Evolutionary conservation across 2,888 invertebrate genomes (phyloP).

Genomic region (Drosophila bunnanda): DNA sequence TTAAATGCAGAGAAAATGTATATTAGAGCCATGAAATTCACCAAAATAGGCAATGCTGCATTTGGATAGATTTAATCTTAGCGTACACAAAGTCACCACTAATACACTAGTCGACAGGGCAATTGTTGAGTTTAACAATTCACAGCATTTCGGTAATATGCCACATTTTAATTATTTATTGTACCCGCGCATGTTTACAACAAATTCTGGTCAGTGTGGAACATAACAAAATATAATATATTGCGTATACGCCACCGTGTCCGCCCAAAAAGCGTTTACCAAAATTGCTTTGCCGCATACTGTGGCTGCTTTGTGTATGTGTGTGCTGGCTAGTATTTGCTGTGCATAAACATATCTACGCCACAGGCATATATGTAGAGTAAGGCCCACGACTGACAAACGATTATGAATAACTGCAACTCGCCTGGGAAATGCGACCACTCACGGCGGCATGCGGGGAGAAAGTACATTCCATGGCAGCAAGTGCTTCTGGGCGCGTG

Average conservation of each 20-base stretch:
- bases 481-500: slow-evolving; percentile 20
- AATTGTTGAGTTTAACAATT: slow-evolving; percentile 37
- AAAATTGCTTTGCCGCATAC: slow-evolving; percentile 63
- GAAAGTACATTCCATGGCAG: slow-evolving; percentile 8
- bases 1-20: neutral
- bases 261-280: slow-evolving; percentile 43
- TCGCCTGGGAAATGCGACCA: slow-evolving; percentile 33
- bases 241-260: slow-evolving; percentile 57
- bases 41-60: neutral
- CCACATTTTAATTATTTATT: slow-evolving; percentile 52
- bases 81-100: slow-evolving; percentile 15
- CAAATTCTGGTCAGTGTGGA: slow-evolving; percentile 35
- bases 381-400: slow-evolving; percentile 56
- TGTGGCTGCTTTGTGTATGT: slow-evolving; percentile 58
- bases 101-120: slow-evolving; percentile 34
- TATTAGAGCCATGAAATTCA: neutral
- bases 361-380: slow-evolving; percentile 17
- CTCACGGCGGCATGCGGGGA: slow-evolving; percentile 16
- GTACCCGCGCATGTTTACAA: slow-evolving; percentile 13
- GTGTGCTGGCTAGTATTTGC: slow-evolving; percentile 7
- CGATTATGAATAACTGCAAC: slow-evolving; percentile 75
- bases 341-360: slow-evolving; percentile 48
- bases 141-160: slow-evolving; percentile 7
- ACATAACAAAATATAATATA: slow-evolving; percentile 48
- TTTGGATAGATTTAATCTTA: neutral